A percentile compares a stretch with the other conserved stretches of the same genome.
Conservation (phyloP, 1,140 invertebrate species). For the Psix sp. region DNA sequence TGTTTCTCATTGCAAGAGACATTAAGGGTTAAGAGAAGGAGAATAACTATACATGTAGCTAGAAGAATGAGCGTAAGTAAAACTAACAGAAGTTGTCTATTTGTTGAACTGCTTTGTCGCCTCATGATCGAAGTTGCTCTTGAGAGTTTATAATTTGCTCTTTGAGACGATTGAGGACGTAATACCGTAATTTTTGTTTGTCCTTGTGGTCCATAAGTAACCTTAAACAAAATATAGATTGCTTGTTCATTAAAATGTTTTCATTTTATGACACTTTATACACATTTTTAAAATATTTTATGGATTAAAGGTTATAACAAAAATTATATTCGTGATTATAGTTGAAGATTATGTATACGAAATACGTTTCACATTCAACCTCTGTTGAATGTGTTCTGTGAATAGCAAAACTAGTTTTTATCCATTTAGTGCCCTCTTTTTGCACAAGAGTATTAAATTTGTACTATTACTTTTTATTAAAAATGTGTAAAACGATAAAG, state of each 20-base stretch:
- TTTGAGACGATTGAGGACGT: constrained; percentile 51
- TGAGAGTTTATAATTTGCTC: constrained; percentile 60
- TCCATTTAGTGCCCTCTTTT: too few relatives aligned
- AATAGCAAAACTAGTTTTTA: too few relatives aligned
- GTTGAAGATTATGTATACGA: too few relatives aligned
- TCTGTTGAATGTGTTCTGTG: too few relatives aligned
- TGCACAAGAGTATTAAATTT: too few relatives aligned
- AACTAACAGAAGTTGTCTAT: constrained; percentile 67
- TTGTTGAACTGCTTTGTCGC: constrained; percentile 61
- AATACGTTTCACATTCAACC: too few relatives aligned
- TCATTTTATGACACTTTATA: neutral
- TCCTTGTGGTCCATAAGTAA: constrained; percentile 65
- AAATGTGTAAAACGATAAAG: too few relatives aligned
- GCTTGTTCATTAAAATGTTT: constrained; percentile 1
- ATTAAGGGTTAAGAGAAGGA: constrained; percentile 68
- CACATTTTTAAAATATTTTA: neutral
- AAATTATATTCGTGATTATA: too few relatives aligned
- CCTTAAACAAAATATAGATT: constrained; percentile 41
- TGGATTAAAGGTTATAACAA: too few relatives aligned
- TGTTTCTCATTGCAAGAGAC: constrained; percentile 62
- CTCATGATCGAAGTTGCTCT: constrained; percentile 66
- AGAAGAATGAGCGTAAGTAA: constrained; percentile 67
- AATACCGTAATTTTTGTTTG: constrained; percentile 63
- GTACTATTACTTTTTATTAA: too few relatives aligned
- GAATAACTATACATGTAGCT: constrained; percentile 65